Evolutionary conservation across 1,140 invertebrate species (phyloP).

Genomic region (Phymastichus coffea): DNA sequence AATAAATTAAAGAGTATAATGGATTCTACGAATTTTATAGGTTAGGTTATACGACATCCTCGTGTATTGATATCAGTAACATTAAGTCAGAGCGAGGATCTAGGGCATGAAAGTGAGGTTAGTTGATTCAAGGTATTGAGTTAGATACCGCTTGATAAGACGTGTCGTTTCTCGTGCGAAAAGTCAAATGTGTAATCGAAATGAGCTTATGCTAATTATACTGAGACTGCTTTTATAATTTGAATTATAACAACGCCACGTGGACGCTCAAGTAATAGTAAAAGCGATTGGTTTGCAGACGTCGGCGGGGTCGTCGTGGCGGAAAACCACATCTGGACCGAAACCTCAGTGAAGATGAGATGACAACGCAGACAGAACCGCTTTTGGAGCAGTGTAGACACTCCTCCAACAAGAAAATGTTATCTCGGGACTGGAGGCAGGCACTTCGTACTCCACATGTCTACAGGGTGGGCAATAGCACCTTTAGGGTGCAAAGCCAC

Average conservation of each 20-base stretch:
- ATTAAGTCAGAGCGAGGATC: too few relatives aligned
- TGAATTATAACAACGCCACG: not conserved
- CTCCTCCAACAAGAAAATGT: slow-evolving; percentile 33
- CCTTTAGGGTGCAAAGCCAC: slow-evolving; percentile 77
- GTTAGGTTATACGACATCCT: too few relatives aligned
- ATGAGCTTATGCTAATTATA: not conserved
- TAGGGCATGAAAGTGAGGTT: too few relatives aligned
- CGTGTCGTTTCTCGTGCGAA: not conserved
- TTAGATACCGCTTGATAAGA: not conserved
- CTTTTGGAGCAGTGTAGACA: not conserved
- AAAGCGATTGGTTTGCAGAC: not conserved
- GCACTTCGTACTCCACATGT: slow-evolving; percentile 78
- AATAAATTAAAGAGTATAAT: too few relatives aligned
- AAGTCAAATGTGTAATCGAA: not conserved
- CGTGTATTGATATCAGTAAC: too few relatives aligned
- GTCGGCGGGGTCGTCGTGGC: not conserved
- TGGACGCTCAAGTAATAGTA: not conserved
- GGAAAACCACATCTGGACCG: slow-evolving; percentile 8
- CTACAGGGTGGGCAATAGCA: slow-evolving; percentile 82
- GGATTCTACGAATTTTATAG: too few relatives aligned
- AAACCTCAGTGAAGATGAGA: slow-evolving; percentile 22
- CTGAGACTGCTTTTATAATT: not conserved
- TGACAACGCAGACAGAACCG: slow-evolving; percentile 1
- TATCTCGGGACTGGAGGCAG: slow-evolving; percentile 77
- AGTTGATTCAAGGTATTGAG: too few relatives aligned